Base-by-base conservation (phyloP, 2,113 vertebrate genomes). In the Embiotoca jacksoni region DNA sequence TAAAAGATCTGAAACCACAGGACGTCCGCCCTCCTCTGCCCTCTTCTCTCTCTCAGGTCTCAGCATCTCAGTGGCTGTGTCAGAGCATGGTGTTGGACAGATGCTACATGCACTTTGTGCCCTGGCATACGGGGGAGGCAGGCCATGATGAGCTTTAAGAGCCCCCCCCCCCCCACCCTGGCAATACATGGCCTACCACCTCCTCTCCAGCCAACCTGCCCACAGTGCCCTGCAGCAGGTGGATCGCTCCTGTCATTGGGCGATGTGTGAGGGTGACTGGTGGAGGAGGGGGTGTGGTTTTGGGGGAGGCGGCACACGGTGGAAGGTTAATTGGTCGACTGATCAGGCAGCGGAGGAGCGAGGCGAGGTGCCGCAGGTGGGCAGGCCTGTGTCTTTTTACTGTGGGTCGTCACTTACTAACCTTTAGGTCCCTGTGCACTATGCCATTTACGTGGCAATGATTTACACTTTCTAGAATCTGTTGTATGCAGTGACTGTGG, bases 391-490 rank as follows among this genome's bases (percentile, higher is more conserved):
- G 58, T 64, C 39, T 63, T 10, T 71, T 85, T 68, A 63, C 62
- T 0, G 57, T 77, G 63, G 62, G 58, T 39, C 13, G 23, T 84
- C 78, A 79, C 89, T 95, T 96, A 97, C 97, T 96, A 96, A 99
- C 98, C 97, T 99, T 98, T 93, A 99, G 95, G 95, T 99, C 97
- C 94, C 97, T 98, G 97, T 98, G 97, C 89, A 98, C 97, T 96
- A 98, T 97, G 95, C 96, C 97, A 95, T 96, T 97, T 93, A 96
- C 93, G 92, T 99, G 97, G 95, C 96, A 98, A 94, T 98, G 97
- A 97, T 96, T 97, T 96, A 99, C 97, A 96, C 97, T 97, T 95
- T 98, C 97, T 97, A 98, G 95, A 96, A 98, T 98, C 96, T 99
- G 97, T 95, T 99, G 97, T 96, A 98, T 99, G 96, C 97, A 99